Conservation (phyloP, 2,888 invertebrate genomes). For the Ptycholaimellus sp. region DNA sequence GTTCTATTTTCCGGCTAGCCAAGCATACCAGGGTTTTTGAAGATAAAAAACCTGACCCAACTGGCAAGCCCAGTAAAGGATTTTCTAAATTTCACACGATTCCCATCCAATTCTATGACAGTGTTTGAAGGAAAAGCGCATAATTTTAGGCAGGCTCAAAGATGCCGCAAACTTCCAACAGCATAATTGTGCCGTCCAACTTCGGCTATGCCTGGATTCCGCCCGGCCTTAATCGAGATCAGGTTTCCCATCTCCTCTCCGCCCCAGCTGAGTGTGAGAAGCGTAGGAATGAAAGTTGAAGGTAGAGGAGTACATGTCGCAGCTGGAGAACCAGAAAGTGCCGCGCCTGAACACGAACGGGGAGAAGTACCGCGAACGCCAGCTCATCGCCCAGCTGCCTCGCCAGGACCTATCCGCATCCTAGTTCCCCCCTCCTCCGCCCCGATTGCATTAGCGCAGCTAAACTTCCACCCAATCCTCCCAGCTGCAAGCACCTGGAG, state of each 20-base stretch:
- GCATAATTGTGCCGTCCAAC: not conserved
- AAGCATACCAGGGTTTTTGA: too few relatives aligned
- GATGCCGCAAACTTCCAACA: not conserved
- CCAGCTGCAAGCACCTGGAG: slow-evolving; percentile 61
- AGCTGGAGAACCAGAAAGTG: slow-evolving; percentile 56
- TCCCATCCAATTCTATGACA: too few relatives aligned
- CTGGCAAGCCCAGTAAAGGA: too few relatives aligned
- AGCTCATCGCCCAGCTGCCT: slow-evolving; percentile 65
- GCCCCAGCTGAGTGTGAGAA: not conserved
- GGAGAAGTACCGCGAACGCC: slow-evolving; percentile 51
- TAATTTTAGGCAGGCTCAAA: too few relatives aligned
- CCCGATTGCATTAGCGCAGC: too few relatives aligned
- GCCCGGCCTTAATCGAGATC: slow-evolving; percentile 37
- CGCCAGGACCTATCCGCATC: slow-evolving; percentile 62
- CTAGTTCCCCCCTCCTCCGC: too few relatives aligned
- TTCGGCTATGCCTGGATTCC: slow-evolving; percentile 44
- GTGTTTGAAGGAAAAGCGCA: too few relatives aligned
- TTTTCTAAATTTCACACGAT: too few relatives aligned
- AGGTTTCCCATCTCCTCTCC: slow-evolving; percentile 24
- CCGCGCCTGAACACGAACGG: slow-evolving; percentile 50
- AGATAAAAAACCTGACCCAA: too few relatives aligned
- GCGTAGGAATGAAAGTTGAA: too few relatives aligned
- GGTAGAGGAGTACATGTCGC: slow-evolving; percentile 75
- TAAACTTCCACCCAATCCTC: too few relatives aligned
- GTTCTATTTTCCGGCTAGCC: too few relatives aligned